Evolutionary conservation across 2,888 invertebrate genomes (phyloP).

Genomic region (Flexamia atlantica): DNA sequence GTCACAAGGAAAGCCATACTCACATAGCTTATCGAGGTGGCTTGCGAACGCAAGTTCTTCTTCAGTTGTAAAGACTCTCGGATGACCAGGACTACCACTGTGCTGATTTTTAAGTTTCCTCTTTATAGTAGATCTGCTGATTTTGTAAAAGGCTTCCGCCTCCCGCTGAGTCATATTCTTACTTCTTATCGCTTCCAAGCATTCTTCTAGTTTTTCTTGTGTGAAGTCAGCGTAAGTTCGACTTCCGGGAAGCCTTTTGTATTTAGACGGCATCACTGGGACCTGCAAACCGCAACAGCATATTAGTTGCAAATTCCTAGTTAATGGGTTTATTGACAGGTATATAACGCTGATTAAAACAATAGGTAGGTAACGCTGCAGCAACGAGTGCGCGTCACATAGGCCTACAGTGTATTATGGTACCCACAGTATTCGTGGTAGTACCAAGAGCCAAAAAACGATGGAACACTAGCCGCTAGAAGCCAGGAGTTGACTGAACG

Average conservation of each 20-base stretch:
- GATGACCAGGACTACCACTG: constrained; percentile 58
- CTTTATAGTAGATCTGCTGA: constrained; percentile 66
- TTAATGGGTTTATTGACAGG: too few relatives aligned
- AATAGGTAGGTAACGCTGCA: too few relatives aligned
- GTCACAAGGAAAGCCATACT: constrained; percentile 70
- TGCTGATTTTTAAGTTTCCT: constrained; percentile 62
- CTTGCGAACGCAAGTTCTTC: constrained; percentile 69
- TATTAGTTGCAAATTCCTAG: too few relatives aligned
- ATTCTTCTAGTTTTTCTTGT: constrained; percentile 57
- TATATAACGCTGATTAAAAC: too few relatives aligned
- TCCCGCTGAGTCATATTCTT: too few relatives aligned
- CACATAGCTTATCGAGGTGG: constrained; percentile 61
- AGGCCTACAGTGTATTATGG: too few relatives aligned
- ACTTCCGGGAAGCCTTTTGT: neutral
- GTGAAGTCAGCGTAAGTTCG: constrained; percentile 1
- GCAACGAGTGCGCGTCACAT: too few relatives aligned
- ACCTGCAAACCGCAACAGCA: too few relatives aligned
- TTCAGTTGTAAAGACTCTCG: constrained; percentile 65
- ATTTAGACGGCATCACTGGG: neutral
- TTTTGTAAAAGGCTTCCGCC: constrained; percentile 63
- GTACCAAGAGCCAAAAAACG: too few relatives aligned
- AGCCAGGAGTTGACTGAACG: too few relatives aligned
- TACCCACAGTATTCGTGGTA: too few relatives aligned
- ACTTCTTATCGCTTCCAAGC: constrained; percentile 64
- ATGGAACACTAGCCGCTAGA: too few relatives aligned